Conservation (phyloP, 2,113 vertebrate genomes). For the Phoenicopterus ruber region DNA sequence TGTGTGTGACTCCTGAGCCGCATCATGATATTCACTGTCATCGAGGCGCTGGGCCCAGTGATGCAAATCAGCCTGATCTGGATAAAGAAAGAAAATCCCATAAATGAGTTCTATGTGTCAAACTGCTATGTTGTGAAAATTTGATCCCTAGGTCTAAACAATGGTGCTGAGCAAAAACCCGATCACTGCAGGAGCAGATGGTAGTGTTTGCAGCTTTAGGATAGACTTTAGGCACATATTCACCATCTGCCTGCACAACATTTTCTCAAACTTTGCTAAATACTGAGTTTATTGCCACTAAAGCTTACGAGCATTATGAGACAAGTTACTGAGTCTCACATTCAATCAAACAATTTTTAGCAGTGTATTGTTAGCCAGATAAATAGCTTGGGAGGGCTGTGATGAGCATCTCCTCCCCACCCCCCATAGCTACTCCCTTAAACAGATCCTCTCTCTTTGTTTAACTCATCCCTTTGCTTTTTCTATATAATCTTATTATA, state of each 20-base stretch:
- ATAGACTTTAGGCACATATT: slow-evolving; percentile 62
- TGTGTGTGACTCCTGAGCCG: not conserved
- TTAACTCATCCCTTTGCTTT: not conserved
- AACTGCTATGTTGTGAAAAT: slow-evolving; percentile 13
- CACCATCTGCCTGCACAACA: slow-evolving; percentile 51
- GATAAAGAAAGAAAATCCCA: not conserved
- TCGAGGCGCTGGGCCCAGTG: not conserved
- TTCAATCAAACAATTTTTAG: slow-evolving; percentile 46
- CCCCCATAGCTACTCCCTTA: not conserved
- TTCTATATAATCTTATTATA: not conserved
- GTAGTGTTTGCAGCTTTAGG: slow-evolving; percentile 62
- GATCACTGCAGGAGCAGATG: slow-evolving; percentile 50
- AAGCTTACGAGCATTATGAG: slow-evolving; percentile 55
- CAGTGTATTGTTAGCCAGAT: not conserved
- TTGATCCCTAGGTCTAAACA: slow-evolving; percentile 27
- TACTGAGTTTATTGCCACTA: slow-evolving; percentile 58
- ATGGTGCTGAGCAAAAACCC: slow-evolving; percentile 35
- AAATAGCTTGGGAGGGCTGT: not conserved
- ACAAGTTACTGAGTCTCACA: slow-evolving; percentile 36
- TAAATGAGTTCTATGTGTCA: not conserved
- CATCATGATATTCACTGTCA: not conserved
- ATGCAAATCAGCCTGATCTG: not conserved
- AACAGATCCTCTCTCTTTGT: not conserved
- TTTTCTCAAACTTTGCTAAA: slow-evolving; percentile 69
- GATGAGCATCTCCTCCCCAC: not conserved